Conservation (phyloP, 2,113 vertebrate genomes). For the Phyllopteryx taeniolatus region DNA sequence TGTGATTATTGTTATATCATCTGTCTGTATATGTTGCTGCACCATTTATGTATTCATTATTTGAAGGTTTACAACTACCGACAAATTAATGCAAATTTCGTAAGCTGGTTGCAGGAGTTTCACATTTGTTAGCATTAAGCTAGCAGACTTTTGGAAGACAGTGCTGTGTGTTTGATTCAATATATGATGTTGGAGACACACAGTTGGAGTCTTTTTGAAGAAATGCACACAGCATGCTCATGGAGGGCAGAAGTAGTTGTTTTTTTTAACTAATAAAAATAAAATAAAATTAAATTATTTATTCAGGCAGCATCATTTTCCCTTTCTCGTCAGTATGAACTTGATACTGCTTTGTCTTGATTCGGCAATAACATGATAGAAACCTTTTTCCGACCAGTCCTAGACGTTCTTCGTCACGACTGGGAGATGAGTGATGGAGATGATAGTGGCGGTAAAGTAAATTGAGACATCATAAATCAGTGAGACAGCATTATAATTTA, state of each 20-base stretch:
- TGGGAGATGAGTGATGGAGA: conserved; percentile 30
- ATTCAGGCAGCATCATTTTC: neutral
- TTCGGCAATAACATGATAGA: neutral
- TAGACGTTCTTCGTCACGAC: neutral
- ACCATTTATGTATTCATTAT: too few relatives aligned
- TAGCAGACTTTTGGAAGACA: too few relatives aligned
- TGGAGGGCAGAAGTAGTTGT: neutral
- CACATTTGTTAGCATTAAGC: neutral
- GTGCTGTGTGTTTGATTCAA: too few relatives aligned
- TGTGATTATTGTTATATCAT: too few relatives aligned
- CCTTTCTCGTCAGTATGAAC: neutral
- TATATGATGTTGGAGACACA: neutral
- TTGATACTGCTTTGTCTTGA: neutral
- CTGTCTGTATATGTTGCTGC: too few relatives aligned
- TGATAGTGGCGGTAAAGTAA: conserved; percentile 11
- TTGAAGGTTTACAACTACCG: too few relatives aligned
- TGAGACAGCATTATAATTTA: conserved; percentile 37
- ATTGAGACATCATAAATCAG: conserved; percentile 23
- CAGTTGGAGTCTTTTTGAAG: neutral
- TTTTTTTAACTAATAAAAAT: neutral
- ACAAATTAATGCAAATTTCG: neutral
- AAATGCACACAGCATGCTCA: neutral
- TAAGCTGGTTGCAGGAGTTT: neutral
- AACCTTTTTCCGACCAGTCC: neutral
- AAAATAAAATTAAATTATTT: neutral